These are phyloP conservation scores for Drosophila kanekoi DNA, from an alignment of 2,888 invertebrate species.

Conservation along the genomic window DNA sequence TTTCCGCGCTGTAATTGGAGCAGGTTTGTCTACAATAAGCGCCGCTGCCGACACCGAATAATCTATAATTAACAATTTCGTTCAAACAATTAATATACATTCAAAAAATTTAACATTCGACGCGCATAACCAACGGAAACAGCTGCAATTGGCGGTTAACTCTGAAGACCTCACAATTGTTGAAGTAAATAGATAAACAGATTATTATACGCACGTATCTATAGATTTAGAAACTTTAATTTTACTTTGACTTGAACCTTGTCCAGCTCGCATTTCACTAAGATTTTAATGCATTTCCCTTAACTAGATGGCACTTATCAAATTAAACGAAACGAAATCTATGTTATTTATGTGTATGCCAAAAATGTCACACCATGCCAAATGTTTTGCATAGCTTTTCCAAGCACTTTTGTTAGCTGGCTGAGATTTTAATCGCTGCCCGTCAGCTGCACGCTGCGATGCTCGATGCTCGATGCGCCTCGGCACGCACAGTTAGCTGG, in stretches of 20 bases:
- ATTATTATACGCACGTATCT: slow-evolving; percentile 2
- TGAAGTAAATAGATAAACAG: neutral
- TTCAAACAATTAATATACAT: slow-evolving; percentile 77
- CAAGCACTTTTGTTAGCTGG: slow-evolving; percentile 37
- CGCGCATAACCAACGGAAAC: slow-evolving; percentile 51
- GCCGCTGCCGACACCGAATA: slow-evolving; percentile 40
- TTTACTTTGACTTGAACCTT: neutral
- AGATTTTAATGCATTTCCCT: slow-evolving; percentile 11
- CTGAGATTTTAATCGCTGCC: slow-evolving; percentile 72
- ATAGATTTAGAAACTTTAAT: neutral
- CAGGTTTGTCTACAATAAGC: slow-evolving; percentile 61
- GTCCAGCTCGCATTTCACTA: neutral
- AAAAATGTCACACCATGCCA: slow-evolving; percentile 62
- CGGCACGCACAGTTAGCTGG: slow-evolving; percentile 72
- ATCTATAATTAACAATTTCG: slow-evolving; percentile 72
- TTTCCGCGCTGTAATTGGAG: slow-evolving; percentile 76
- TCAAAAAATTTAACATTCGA: slow-evolving; percentile 59
- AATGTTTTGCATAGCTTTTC: slow-evolving; percentile 56
- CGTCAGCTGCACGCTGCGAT: slow-evolving; percentile 69
- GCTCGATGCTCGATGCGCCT: slow-evolving; percentile 42
- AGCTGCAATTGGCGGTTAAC: slow-evolving; percentile 54
- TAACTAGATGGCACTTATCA: slow-evolving; percentile 39
- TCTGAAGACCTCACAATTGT: neutral
- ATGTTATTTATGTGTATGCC: slow-evolving; percentile 51
- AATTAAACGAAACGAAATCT: slow-evolving; percentile 49